Base-by-base conservation (phyloP, 2,797 vertebrate genomes). In the Somateria mollissima region DNA sequence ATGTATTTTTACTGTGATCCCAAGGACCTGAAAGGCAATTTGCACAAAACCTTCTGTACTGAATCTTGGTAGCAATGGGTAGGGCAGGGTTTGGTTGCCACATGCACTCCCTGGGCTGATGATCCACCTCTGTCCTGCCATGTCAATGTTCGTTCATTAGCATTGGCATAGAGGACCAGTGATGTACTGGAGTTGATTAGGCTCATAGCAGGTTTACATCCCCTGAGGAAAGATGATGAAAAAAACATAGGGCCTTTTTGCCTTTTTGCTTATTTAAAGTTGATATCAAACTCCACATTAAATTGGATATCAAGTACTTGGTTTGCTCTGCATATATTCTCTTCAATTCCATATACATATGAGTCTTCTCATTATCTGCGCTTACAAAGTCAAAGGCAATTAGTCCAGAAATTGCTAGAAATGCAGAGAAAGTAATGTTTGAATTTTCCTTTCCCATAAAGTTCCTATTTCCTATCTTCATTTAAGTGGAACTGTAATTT, bases 301-400 rank as follows among this genome's bases (percentile, higher is more conserved):
- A 97, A 95, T 95, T 96, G 81, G 78, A 54, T 89, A 93, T 95
- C 83, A 92, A 84, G 87, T 69, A 81, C 83, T 93, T 91, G 81
- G 76, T 53, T 94, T 58, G 13, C 49, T 96, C 87, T 94, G 86
- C 87, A 87, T 75, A 83, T 74, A 95, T 73, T 97, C 73, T 82
- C 39, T 81, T 92, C 87, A 94, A 71, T 87, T 89, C 43, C 92
- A 71, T 76, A 95, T 89, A 90, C 39, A 71, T 78, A 89, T 5
- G 43, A 89, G 74, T 85, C 95, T 97, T 95, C 94, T 97, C 75
- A 95, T 97, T 97, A 94, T 96, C 97, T 96, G 61, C 86, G 90
- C 96, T 97, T 97, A 94, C 83, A 97, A 91, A 96, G 92, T 95
- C 94, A 95, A 91, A 97, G 87, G 82, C 94, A 97, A 96, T 97